Evolutionary conservation across 2,113 vertebrate species (phyloP).

Genomic region (Zootoca vivipara): DNA sequence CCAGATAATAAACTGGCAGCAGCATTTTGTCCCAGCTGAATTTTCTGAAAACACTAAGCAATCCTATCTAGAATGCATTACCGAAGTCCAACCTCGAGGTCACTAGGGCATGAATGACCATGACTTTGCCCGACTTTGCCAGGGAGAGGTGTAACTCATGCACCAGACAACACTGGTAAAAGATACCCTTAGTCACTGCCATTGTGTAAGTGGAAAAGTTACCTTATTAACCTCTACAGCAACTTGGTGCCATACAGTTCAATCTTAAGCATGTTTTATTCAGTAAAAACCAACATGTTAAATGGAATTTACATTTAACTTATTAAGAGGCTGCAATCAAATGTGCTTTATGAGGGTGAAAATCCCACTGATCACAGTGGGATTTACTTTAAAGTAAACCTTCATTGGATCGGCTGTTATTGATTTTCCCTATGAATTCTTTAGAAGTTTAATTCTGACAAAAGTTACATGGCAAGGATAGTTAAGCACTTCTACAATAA

Average conservation of each 20-base stretch:
- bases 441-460: conserved; percentile 70
- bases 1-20: neutral
- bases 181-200: neutral
- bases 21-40: neutral
- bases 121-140: neutral
- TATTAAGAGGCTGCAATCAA: neutral
- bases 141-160: neutral
- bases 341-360: neutral
- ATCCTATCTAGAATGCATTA: neutral
- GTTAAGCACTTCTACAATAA: conserved; percentile 35
- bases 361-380: neutral
- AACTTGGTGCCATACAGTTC: neutral
- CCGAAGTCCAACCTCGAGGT: neutral
- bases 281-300: neutral
- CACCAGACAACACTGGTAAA: neutral
- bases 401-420: neutral
- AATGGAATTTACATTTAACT: neutral
- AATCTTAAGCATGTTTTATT: neutral
- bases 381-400: neutral
- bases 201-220: neutral
- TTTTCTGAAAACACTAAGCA: neutral
- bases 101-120: neutral
- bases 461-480: conserved; percentile 62
- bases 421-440: conserved; percentile 34
- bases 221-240: neutral